Evolutionary conservation across 1,140 invertebrate genomes (phyloP).

Genomic region (Cyclargus thomasi): DNA sequence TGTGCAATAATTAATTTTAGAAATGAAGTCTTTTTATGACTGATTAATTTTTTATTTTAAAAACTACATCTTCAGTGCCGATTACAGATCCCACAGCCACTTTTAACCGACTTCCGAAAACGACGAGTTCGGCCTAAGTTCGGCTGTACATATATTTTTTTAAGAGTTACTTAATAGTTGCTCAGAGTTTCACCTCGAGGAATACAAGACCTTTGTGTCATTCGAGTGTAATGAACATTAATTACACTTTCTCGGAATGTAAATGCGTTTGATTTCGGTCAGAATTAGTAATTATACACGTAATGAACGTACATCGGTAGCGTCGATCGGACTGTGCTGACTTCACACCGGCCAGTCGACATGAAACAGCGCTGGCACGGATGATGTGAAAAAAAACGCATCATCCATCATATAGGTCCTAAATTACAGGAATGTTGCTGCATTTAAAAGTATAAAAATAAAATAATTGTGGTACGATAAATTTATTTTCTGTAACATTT

Average conservation of each 20-base stretch:
- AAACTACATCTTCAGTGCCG: too few relatives aligned
- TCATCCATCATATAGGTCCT: background rate
- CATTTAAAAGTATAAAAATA: background rate
- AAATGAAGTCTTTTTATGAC: too few relatives aligned
- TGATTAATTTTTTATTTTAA: too few relatives aligned
- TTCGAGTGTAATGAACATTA: background rate
- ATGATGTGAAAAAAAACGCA: too few relatives aligned
- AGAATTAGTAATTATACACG: constrained; percentile 37
- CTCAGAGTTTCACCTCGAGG: background rate
- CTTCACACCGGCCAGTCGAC: constrained; percentile 26
- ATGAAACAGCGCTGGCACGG: constrained; percentile 7
- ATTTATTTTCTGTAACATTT: background rate
- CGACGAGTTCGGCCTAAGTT: too few relatives aligned
- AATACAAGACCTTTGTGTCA: background rate
- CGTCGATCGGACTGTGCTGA: constrained; percentile 41
- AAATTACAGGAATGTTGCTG: background rate
- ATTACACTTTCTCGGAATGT: constrained; percentile 1
- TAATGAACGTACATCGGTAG: constrained; percentile 49
- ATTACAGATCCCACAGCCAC: too few relatives aligned
- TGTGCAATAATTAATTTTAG: too few relatives aligned
- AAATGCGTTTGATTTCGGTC: constrained; percentile 30
- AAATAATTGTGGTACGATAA: background rate
- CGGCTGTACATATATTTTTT: too few relatives aligned
- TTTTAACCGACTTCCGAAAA: too few relatives aligned
- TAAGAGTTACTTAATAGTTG: background rate